Base-by-base conservation (phyloP, 2,888 invertebrate species). In the Drosophila paranaensis region DNA sequence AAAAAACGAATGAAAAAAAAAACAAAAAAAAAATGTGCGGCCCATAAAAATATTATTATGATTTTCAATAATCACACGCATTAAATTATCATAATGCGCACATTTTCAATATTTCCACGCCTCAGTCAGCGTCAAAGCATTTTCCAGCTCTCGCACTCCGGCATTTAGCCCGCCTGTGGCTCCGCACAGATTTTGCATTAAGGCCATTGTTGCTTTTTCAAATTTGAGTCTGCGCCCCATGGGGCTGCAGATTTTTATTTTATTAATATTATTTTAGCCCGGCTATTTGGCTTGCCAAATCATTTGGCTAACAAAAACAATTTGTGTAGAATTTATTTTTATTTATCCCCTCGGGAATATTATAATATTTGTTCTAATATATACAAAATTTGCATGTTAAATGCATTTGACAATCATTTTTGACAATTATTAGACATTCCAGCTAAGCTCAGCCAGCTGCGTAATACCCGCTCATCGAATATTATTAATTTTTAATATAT, bases 41-140 rank as follows among this genome's bases (percentile, higher is more conserved):
- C 50, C 82, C 74, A 82, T 85, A 82, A 87, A 87, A 83, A 85
- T 82, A 76, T 86, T 79, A 78, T 86, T 85, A 88, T 83, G 83
- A 82, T 87, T 87, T 88, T 88, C 86, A 87, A 87, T 87, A 88
- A 88, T 83, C 83, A 81, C 79, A 77, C 51, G 71, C 86, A 87
- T 87, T 86, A 86, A 86, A 86, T 86, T 87, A 88, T 79, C 86
- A 87, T 87, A 87, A 87, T 88, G 77, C 71, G 73, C 77, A 70
- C 83, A 77, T 87, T 85, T 87, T 83, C 83, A 88, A 87, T 81
- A 81, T 88, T 76, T 76, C 73, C 79, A 79, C 74, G 74, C 73
- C 60, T 10, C 43, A 39, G 61, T 33, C 58, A 50, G 27, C 39
- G 45, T 13, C 54, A 53, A 13, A 50, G 13, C 50, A 54, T 69